phyloP scores from a whole-genome alignment of 2,113 vertebrate genomes.

The zebrafish (Danio rerio) region DNA sequence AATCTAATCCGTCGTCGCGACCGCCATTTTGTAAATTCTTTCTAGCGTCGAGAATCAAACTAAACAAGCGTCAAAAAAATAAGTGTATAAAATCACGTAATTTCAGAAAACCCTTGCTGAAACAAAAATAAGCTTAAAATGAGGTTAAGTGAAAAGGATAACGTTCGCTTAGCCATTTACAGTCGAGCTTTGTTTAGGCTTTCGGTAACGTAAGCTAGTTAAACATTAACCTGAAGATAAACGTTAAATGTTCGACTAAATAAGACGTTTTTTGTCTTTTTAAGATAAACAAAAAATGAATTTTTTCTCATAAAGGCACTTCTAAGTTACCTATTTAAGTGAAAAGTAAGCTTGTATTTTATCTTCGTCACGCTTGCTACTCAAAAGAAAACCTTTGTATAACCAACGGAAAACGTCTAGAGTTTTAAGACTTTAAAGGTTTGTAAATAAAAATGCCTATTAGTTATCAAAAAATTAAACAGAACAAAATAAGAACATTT shows the following conservation, averaged over 20 bases:
- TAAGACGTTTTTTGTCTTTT: not conserved
- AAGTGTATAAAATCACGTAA: not conserved
- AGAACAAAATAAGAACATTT: not conserved
- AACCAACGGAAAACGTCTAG: too few species aligned
- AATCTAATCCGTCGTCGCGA: not conserved
- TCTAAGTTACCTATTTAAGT: too few species aligned
- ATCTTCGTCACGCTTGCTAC: too few species aligned
- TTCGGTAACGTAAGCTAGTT: not conserved
- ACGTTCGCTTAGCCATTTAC: not conserved
- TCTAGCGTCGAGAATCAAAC: not conserved
- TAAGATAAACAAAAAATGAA: too few species aligned
- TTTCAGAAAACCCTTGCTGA: not conserved
- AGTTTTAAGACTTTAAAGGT: not conserved
- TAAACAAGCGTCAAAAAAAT: too few species aligned
- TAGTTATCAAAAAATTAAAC: not conserved
- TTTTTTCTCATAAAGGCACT: too few species aligned
- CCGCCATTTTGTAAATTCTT: not conserved
- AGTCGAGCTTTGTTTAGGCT: not conserved
- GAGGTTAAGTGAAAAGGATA: not conserved
- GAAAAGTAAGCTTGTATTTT: too few species aligned
- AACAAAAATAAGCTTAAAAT: not conserved
- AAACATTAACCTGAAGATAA: not conserved
- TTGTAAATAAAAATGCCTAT: not conserved
- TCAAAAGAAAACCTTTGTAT: too few species aligned
- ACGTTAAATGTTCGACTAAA: not conserved